Conservation (phyloP, 2,113 vertebrate genomes). For the Chamaetylas fuelleborni region DNA sequence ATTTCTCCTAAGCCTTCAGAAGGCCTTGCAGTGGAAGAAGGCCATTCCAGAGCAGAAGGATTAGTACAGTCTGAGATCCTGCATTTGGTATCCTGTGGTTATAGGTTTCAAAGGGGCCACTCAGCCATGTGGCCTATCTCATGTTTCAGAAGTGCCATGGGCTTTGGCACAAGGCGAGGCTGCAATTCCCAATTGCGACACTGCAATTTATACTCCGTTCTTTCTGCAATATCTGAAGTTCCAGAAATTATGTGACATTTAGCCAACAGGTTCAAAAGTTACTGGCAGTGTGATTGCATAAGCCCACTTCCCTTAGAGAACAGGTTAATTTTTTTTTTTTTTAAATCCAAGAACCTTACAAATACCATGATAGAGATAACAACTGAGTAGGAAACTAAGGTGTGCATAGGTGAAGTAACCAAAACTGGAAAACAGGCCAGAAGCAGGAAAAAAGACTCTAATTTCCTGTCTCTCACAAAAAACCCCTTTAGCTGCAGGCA, state of each 20-base stretch:
- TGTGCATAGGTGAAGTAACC: neutral
- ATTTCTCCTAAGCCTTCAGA: neutral
- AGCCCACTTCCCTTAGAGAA: neutral
- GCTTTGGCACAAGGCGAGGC: neutral
- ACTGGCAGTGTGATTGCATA: neutral
- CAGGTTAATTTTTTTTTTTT: accelerated
- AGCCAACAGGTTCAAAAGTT: neutral
- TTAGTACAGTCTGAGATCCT: neutral
- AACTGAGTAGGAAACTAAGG: neutral
- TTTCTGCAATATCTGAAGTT: neutral
- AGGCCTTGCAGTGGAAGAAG: neutral
- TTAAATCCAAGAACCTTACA: neutral
- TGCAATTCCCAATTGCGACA: neutral
- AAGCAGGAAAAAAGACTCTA: neutral
- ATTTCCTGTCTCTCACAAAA: neutral
- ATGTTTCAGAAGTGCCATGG: neutral
- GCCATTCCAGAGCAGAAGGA: neutral
- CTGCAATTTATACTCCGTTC: neutral
- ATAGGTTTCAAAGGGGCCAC: neutral
- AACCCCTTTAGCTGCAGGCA: neutral
- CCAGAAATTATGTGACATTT: neutral
- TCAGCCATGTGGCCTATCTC: neutral
- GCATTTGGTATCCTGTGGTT: neutral
- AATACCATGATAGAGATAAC: neutral
- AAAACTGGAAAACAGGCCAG: neutral